Percentiles rank a stretch among this genome's conserved stretches.
Evolutionary conservation across 2,797 vertebrate species (phyloP).

Genomic region (Diceros bicornis): DNA sequence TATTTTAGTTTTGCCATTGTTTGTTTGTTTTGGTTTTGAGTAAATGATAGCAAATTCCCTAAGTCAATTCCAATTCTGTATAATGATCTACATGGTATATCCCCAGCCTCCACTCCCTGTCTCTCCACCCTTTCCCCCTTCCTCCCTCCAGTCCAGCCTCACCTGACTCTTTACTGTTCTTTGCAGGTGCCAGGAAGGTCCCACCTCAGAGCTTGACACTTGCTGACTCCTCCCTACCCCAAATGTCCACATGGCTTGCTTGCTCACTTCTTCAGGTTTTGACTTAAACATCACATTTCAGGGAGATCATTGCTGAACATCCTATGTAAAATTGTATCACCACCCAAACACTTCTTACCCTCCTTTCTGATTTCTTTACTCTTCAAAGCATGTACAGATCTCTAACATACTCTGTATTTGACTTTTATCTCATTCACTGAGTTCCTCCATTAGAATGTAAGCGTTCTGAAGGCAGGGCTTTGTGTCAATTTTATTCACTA

Average conservation of each 20-base stretch:
- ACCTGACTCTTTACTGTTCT: not conserved
- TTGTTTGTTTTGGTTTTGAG: not conserved
- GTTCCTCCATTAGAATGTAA: not conserved
- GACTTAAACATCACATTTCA: not conserved
- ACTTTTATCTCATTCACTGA: not conserved
- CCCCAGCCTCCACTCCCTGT: fast-evolving
- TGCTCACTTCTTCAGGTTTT: not conserved
- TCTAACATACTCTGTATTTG: not conserved
- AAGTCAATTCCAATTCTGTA: not conserved
- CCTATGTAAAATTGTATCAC: not conserved
- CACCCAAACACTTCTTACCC: not conserved
- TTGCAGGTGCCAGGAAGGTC: not conserved
- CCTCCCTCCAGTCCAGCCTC: not conserved
- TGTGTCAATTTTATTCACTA: not conserved
- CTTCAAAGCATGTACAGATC: not conserved
- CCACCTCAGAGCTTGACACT: not conserved
- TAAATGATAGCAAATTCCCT: not conserved
- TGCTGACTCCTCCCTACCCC: not conserved
- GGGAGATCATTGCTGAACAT: not conserved
- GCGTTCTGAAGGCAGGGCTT: not conserved
- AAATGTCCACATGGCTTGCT: not conserved
- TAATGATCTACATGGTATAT: not conserved
- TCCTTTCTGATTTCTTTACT: not conserved
- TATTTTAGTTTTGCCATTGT: not conserved
- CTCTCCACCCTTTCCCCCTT: not conserved